Evolutionary conservation across 1,140 invertebrate genomes (phyloP), one percentile per base, ranked within the genome.

Genomic region (Cecropterus lyciades): DNA sequence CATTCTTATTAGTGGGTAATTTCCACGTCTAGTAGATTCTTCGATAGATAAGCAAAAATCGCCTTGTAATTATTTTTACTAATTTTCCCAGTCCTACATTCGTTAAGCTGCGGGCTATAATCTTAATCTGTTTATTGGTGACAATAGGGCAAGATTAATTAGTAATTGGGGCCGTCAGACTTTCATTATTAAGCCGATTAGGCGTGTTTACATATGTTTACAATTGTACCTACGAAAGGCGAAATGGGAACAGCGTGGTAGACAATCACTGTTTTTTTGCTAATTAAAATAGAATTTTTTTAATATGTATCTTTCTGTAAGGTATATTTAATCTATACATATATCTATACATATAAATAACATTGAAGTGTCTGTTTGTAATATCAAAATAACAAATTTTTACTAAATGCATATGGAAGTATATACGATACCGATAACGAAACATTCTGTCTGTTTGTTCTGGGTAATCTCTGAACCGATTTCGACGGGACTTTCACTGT

Each of bases 61-160:
- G 11, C 33, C 33, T 37, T 37, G 33, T 37, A 37, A 37, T 11
- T 37, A 37, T 37, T 37, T 37, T 37, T 37, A 37, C 11, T 37
- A 11, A 37, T 37, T 37, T 37, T 10, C 3, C 1, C 33, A 37
- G 33, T 37, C 33, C 33, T 37, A 37, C 33, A 37, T 37, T 11
- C 33, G 15, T 45, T 17, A 37, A 30, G 13, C 42, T 59, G 17
- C 9, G n/a, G 0, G 11, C 7, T 43, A 16, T 46, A 59, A 43
- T 59, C 14, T 33, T 60, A 48, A 60, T 60, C 57, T 33, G 0
- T 27, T 60, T 45, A 60, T 60, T 60, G 20, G 57, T 48, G 57
- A 49, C 45, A 60, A 60, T 48, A 60, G 57, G 57, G 45, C 45
- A 60, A 49, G 57, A 60, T 49, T 60, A 60, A 60, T 60, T 60